Evolutionary conservation across 2,888 invertebrate species (phyloP).

Genomic region (Branchinecta sandiegonensis): DNA sequence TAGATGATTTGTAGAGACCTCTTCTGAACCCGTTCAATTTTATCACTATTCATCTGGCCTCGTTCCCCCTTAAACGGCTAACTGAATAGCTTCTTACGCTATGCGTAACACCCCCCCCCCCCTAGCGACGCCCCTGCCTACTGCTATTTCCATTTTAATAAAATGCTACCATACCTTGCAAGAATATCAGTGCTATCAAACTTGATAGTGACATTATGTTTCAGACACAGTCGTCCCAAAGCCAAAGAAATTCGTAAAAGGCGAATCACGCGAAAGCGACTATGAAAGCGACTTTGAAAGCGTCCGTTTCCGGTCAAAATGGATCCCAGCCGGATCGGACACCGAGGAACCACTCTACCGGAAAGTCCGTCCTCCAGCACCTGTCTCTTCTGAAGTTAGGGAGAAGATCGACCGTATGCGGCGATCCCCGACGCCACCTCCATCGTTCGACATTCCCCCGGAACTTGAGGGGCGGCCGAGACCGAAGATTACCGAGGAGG

Average conservation of each 20-base stretch:
- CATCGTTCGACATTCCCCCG: conserved; percentile 46
- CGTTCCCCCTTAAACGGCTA: too few species aligned
- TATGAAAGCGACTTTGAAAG: conserved; percentile 52
- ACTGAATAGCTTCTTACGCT: too few species aligned
- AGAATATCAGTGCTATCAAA: too few species aligned
- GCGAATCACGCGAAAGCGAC: conserved; percentile 50
- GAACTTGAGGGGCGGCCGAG: conserved; percentile 36
- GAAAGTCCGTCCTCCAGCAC: conserved; percentile 44
- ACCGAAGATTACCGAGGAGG: conserved; percentile 26
- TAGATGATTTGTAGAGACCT: too few species aligned
- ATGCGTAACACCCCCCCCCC: too few species aligned
- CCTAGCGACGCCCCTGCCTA: neutral
- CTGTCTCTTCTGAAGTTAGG: neutral
- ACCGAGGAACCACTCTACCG: conserved; percentile 45
- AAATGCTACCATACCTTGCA: neutral
- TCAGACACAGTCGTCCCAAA: neutral
- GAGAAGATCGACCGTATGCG: conserved; percentile 17
- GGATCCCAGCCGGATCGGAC: conserved; percentile 47
- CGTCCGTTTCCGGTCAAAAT: conserved; percentile 41
- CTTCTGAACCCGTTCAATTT: too few species aligned
- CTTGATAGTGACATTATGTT: neutral
- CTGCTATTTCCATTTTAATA: neutral
- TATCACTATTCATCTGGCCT: too few species aligned
- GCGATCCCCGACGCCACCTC: conserved; percentile 36
- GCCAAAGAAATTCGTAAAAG: conserved; percentile 44